Evolutionary conservation across 53 echinoderm and acorn worm genomes (phyloP), one percentile per base, ranked within the genome.

Genomic region (Temnopleurus reevesii): DNA sequence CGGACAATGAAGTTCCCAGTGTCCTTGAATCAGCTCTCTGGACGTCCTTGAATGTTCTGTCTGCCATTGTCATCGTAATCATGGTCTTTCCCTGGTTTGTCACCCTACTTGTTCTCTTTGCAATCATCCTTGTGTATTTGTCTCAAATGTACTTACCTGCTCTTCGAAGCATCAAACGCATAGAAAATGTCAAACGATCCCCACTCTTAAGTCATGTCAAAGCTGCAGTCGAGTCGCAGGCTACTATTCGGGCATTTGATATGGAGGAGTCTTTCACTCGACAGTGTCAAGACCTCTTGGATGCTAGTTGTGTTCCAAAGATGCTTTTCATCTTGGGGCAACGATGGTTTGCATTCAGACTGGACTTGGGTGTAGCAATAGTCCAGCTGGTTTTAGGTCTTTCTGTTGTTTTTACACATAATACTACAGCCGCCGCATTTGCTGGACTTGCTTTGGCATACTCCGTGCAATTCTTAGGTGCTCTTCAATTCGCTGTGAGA

Each of bases 141-240:
- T 79, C 91, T 17, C 29, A 57, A 15, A 90, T 90, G 53, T 96
- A 90, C 60, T 93, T 95, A 29, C 90, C 82, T 60, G 91, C 92
- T 26, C 91, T 96, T 31, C 96, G 94, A 5, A 91, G 95, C 59
- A 89, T 96, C n/a, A 96, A 96, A 89, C 91, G 94, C 9, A 84
- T 96, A 7, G 96, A 96, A 86, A 96, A 96, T 21, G 90, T 94
- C 7, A 95, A 94, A 1, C 86, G 96, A 27, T 96, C 96, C 12
- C 96, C 96, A 13, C 92, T 95, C 91, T 89, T 96, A 59, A 93
- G 95, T 0, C 94, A 96, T 66, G 92, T 96, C 45, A 91, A 93
- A 29, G 93, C 96, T 4, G 90, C 93, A 7, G 89, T 92, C 8
- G 91, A 91, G 87, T 94, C 95, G 8, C 89, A 94, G 60, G 38